Conservation (phyloP, 2,888 invertebrate genomes). For the Lathronympha strigana region DNA sequence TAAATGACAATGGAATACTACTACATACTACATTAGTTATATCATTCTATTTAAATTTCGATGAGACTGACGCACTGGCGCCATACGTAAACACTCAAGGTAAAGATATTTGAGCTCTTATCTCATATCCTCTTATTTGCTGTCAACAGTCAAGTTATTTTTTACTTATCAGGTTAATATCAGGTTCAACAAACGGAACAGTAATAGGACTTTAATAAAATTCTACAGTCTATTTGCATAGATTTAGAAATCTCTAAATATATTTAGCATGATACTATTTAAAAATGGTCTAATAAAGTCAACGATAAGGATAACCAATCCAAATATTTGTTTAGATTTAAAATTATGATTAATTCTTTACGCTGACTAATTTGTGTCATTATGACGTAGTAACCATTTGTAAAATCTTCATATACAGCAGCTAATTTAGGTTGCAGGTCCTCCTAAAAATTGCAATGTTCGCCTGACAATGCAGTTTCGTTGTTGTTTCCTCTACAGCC, state of each 20-base stretch:
- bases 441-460: conserved; percentile 5
- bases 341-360: conserved; percentile 44
- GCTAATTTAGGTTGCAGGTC: conserved; percentile 9
- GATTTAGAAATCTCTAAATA: not conserved
- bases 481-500: not conserved
- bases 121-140: conserved; percentile 25
- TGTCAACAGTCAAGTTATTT: conserved; percentile 13
- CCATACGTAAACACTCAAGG: not conserved
- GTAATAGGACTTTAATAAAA: not conserved
- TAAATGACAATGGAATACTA: not conserved
- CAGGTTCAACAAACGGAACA: not conserved
- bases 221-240: not conserved
- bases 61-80: not conserved
- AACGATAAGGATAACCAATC: conserved; percentile 34
- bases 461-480: conserved; percentile 7
- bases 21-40: not conserved
- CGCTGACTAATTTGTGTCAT: conserved; percentile 41
- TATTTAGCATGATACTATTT: not conserved
- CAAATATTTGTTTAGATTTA: conserved; percentile 49
- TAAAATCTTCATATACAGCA: conserved; percentile 12
- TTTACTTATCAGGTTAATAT: conserved; percentile 4
- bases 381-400: not conserved
- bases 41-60: not conserved
- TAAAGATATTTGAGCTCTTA: conserved; percentile 28
- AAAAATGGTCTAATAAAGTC: not conserved